Base-by-base conservation (phyloP, 1,140 invertebrate species). In the Drosophila tristis region DNA sequence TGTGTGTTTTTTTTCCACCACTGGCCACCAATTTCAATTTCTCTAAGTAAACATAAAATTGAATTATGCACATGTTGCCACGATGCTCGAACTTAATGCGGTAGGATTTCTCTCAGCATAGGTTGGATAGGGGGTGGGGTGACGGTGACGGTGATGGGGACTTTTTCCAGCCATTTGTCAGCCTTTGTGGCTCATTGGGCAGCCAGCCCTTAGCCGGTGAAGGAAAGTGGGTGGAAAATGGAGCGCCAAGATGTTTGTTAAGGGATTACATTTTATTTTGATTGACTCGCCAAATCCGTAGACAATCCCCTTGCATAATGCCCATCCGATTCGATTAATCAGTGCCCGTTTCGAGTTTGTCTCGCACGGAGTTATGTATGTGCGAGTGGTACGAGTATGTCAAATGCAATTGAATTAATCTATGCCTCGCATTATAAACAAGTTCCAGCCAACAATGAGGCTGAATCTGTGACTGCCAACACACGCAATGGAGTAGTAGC, bases 371-470 rank as follows among this genome's bases (percentile, higher is more conserved):
- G 35, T 39, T 57, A 49, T 35, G 35, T 55, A 31, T 35, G 35
- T 55, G 25, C 42, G 48, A 43, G 20, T 43, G 20, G 20, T 20
- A 20, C 20, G 20, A 71, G 56, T 65, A 70, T 71, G 67, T 71
- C 55, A 80, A 73, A 65, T 76, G 48, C 62, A 89, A 87, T 87
- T 77, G 61, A 65, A 89, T 87, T 82, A 82, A 73, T 72, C 73
- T 82, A 48, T 61, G 47, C 62, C 44, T 29, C 50, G 58, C 61
- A 68, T 65, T 78, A 58, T 75, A 66, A 65, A 57, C 44, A 62
- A 75, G 47, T 66, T 68, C 53, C 25, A 25, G 23, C 23, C 23
- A 58, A 29, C 16, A 73, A 73, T 54, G 61, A 44, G 29, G 65
- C 57, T 55, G 47, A 50, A 73, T 62, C 61, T 51, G 53, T 58